These are phyloP conservation scores for Phalacrocorax brasilianus DNA, from an alignment of 2,113 vertebrate species.

Conservation along the genomic window DNA sequence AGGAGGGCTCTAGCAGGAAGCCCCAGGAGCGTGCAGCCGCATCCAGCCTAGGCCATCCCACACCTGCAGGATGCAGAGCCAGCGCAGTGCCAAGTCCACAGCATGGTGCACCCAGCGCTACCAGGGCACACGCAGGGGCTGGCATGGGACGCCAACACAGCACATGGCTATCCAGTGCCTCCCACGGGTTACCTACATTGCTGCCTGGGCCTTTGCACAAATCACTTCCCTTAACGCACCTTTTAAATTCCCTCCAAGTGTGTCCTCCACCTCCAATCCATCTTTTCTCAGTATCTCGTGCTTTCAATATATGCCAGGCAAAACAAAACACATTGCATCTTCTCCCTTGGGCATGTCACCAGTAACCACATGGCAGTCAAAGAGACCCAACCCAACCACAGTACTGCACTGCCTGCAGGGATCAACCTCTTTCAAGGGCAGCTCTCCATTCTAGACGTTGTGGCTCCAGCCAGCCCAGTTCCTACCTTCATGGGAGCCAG, in stretches of 20 bases:
- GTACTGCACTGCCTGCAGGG: not conserved
- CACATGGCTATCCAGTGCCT: not conserved
- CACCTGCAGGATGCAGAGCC: rapidly evolving
- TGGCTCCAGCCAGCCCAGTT: not conserved
- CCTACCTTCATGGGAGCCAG: not conserved
- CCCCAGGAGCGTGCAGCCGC: rapidly evolving
- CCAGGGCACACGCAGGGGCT: not conserved
- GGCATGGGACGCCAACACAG: not conserved
- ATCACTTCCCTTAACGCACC: not conserved
- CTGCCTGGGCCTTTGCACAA: not conserved
- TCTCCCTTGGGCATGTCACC: not conserved
- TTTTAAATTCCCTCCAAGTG: not conserved
- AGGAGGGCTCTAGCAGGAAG: not conserved
- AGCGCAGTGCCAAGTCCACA: rapidly evolving
- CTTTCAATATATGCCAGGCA: not conserved
- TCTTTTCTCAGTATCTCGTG: not conserved
- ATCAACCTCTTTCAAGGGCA: not conserved
- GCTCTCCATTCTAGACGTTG: not conserved
- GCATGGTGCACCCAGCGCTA: rapidly evolving
- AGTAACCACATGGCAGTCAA: not conserved
- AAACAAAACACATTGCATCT: not conserved
- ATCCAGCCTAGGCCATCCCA: not conserved
- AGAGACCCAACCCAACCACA: not conserved
- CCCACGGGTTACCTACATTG: not conserved
- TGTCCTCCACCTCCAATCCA: too few relatives aligned